Conservation (phyloP, 2,797 vertebrate genomes). For the Falco biarmicus region DNA sequence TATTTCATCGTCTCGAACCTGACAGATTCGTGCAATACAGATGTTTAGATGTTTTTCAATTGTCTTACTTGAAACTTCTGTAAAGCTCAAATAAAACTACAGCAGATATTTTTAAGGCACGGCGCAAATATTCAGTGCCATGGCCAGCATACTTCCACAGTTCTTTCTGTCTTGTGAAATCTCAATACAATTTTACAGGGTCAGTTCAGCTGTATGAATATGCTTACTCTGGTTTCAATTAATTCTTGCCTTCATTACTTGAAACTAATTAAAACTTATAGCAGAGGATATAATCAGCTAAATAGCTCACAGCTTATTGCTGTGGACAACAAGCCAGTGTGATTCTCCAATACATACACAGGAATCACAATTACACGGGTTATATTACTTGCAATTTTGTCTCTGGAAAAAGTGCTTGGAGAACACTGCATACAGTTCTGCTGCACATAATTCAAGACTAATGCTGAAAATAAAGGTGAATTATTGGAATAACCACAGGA, state of each 20-base stretch:
- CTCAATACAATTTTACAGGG: neutral
- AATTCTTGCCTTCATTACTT: neutral
- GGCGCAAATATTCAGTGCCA: neutral
- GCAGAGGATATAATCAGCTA: neutral
- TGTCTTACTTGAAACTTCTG: neutral
- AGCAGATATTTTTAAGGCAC: neutral
- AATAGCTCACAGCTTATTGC: neutral
- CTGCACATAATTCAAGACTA: neutral
- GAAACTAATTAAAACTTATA: neutral
- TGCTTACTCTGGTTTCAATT: neutral
- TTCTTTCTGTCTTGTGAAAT: neutral
- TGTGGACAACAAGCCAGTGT: neutral
- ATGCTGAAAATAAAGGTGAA: neutral
- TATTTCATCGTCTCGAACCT: neutral
- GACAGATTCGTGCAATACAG: neutral
- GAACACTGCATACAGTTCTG: neutral
- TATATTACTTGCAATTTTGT: neutral
- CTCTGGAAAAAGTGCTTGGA: neutral
- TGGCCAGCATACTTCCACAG: neutral
- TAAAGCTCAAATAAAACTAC: neutral
- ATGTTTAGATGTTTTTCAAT: neutral
- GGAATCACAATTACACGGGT: neutral
- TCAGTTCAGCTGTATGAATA: neutral
- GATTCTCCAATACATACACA: neutral
- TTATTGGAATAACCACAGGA: neutral